Percentiles rank a stretch among this genome's conserved stretches.
phyloP scores from a whole-genome alignment of 1,140 invertebrate species.

The Globodera rostochiensis region DNA sequence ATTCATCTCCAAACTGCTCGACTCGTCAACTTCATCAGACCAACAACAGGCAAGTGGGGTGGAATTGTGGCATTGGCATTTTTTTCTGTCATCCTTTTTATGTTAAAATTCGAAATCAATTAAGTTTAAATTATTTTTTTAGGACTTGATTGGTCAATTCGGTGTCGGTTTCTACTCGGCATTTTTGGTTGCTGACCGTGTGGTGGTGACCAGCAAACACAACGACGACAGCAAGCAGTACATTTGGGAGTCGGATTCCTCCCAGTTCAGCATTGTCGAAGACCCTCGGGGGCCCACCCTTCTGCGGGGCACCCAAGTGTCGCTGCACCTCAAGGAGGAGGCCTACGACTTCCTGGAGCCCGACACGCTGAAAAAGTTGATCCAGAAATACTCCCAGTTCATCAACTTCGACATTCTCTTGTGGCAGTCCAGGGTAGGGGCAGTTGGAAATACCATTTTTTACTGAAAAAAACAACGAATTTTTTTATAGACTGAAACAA shows the following conservation, averaged over 20 bases:
- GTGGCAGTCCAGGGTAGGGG: slow-evolving; percentile 81
- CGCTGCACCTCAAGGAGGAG: slow-evolving; percentile 91
- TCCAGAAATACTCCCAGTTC: slow-evolving; percentile 98
- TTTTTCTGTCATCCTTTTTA: slow-evolving; percentile 9
- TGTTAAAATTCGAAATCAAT: slow-evolving; percentile 10
- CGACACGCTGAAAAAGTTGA: slow-evolving; percentile 83
- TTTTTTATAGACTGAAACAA: slow-evolving; percentile 74
- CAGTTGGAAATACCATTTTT: not conserved
- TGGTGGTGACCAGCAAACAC: slow-evolving; percentile 93
- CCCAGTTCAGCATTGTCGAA: slow-evolving; percentile 81
- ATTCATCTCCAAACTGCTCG: slow-evolving; percentile 90
- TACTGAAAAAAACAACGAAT: not conserved
- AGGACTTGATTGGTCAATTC: slow-evolving; percentile 77
- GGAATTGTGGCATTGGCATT: slow-evolving; percentile 6
- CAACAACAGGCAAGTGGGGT: slow-evolving; percentile 68
- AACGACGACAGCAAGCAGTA: slow-evolving; percentile 82
- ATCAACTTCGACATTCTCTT: slow-evolving; percentile 98
- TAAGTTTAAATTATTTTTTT: not conserved
- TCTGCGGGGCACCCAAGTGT: slow-evolving; percentile 80
- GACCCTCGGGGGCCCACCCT: slow-evolving; percentile 91
- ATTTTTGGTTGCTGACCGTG: slow-evolving; percentile 85
- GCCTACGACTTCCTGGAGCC: slow-evolving; percentile 91
- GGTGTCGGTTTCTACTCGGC: slow-evolving; percentile 97
- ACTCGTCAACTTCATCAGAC: slow-evolving; percentile 73
- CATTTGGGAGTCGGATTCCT: slow-evolving; percentile 95